Conservation (phyloP, 2,888 invertebrate genomes). For the Acrobasis consociella region DNA sequence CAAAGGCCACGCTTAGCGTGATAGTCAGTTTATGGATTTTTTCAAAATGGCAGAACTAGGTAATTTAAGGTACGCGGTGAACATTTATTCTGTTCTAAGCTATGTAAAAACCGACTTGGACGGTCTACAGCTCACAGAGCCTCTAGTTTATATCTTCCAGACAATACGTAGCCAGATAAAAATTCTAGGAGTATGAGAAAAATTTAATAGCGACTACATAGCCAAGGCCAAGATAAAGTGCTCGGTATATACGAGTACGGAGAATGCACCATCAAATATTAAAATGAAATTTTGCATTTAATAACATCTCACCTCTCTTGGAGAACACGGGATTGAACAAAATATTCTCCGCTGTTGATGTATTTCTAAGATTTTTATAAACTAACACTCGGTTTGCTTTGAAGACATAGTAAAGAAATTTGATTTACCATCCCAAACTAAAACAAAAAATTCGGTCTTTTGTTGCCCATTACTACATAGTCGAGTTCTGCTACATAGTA, state of each 20-base stretch:
- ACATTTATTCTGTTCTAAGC: neutral
- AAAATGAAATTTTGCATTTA: slow-evolving; percentile 17
- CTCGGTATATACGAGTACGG: neutral
- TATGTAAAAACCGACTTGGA: neutral
- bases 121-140: too few relatives aligned
- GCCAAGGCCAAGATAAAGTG: neutral
- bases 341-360: neutral
- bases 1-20: too few relatives aligned
- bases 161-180: neutral
- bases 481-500: too few relatives aligned
- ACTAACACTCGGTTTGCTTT: neutral
- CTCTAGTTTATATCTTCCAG: neutral
- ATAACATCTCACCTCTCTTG: slow-evolving; percentile 3
- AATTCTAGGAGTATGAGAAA: neutral
- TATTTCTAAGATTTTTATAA: neutral
- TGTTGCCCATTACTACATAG: too few relatives aligned
- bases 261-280: neutral
- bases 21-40: too few relatives aligned
- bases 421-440: too few relatives aligned
- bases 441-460: too few relatives aligned
- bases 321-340: neutral
- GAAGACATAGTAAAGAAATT: neutral
- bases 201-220: neutral
- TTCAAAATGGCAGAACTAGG: too few relatives aligned
- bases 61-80: too few relatives aligned